Percentiles rank a stretch among this genome's conserved stretches.
Evolutionary conservation across 2,888 invertebrate species (phyloP).

Genomic region (Conchocele bisecta): DNA sequence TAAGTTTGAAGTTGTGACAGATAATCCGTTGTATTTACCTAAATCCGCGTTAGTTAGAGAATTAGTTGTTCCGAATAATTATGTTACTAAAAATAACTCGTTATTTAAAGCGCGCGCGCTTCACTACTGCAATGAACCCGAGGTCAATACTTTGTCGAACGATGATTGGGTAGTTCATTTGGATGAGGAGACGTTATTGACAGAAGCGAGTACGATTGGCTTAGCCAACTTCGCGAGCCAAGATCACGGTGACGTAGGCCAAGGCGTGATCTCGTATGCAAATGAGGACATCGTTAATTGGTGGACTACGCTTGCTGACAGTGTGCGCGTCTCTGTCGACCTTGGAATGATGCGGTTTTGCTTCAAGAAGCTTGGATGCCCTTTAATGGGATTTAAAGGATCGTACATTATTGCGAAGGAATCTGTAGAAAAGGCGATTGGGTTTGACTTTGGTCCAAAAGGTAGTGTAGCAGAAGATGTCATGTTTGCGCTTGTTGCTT

Average conservation of each 20-base stretch:
- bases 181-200: slow-evolving; percentile 60
- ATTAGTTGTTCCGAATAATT: slow-evolving; percentile 52
- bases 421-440: slow-evolving; percentile 53
- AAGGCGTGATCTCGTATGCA: slow-evolving; percentile 59
- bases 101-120: slow-evolving; percentile 63
- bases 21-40: slow-evolving; percentile 49
- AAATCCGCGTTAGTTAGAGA: slow-evolving; percentile 51
- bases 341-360: slow-evolving; percentile 59
- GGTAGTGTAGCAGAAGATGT: slow-evolving; percentile 62
- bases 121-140: slow-evolving; percentile 55
- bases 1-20: slow-evolving; percentile 63
- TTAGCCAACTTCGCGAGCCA: slow-evolving; percentile 57
- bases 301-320: slow-evolving; percentile 58
- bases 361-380: slow-evolving; percentile 50
- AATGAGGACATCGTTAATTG: slow-evolving; percentile 62
- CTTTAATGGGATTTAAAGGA: slow-evolving; percentile 60
- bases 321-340: slow-evolving; percentile 59
- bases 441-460: slow-evolving; percentile 63
- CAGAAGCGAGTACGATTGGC: slow-evolving; percentile 53
- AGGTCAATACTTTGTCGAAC: slow-evolving; percentile 49
- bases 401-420: slow-evolving; percentile 59
- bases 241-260: slow-evolving; percentile 54
- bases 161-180: slow-evolving; percentile 62
- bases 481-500: slow-evolving; percentile 58
- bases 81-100: slow-evolving; percentile 48